These are phyloP conservation scores for Cisticola juncidis DNA, from an alignment of 2,113 vertebrate species.

Conservation along the genomic window DNA sequence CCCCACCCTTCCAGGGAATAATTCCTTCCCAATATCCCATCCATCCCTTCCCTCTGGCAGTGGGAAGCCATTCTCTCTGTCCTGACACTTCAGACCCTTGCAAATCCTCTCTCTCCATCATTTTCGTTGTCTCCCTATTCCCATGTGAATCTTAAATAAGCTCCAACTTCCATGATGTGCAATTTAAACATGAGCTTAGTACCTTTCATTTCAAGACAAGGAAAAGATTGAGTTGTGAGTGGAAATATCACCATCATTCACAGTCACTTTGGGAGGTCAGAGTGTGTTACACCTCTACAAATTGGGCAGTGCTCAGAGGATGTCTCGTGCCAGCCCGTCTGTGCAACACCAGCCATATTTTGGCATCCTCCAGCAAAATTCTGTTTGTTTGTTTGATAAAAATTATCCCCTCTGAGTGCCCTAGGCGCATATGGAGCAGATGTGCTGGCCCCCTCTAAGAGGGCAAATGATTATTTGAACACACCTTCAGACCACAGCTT, in stretches of 20 bases:
- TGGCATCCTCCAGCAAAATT: not conserved
- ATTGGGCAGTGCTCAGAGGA: not conserved
- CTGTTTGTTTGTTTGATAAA: not conserved
- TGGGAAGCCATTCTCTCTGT: rapidly evolving
- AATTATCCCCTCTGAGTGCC: not conserved
- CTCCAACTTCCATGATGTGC: rapidly evolving
- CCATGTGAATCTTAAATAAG: not conserved
- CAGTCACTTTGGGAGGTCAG: not conserved
- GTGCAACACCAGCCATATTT: not conserved
- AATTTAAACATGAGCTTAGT: not conserved
- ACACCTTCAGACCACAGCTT: not conserved
- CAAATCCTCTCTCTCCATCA: not conserved
- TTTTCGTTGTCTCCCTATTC: not conserved
- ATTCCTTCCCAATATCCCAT: rapidly evolving
- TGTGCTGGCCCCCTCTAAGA: not conserved
- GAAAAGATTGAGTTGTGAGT: not conserved
- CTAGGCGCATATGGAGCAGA: rapidly evolving
- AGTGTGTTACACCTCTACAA: not conserved
- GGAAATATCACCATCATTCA: not conserved
- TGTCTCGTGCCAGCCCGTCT: not conserved
- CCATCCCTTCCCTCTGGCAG: rapidly evolving
- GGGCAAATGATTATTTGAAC: not conserved
- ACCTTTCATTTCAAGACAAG: not conserved
- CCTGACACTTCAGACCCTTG: too few relatives aligned
- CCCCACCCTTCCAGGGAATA: rapidly evolving